A percentile compares a stretch with the other conserved stretches of the same genome.
Evolutionary conservation across 1,140 invertebrate genomes (phyloP).

Genomic region (Drosophila triauraria): DNA sequence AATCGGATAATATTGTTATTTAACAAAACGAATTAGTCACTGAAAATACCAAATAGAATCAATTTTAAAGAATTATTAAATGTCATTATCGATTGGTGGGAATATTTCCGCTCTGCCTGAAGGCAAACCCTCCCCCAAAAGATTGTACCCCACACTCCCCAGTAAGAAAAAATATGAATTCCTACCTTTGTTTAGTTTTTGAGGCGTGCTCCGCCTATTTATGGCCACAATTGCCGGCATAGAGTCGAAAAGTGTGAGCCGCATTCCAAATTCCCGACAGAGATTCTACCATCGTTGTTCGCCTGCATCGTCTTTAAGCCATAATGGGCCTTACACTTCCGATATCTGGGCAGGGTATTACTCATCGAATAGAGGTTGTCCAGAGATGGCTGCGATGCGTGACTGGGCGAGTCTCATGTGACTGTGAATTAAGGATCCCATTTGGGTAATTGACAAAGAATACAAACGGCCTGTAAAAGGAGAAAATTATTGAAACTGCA

Average conservation of each 20-base stretch:
- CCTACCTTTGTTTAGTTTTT: conserved; percentile 46
- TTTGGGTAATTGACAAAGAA: conserved; percentile 18
- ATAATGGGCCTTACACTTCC: conserved; percentile 41
- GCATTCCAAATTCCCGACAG: conserved; percentile 43
- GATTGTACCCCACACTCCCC: conserved; percentile 7
- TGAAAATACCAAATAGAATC: background rate
- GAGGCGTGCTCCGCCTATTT: conserved; percentile 54
- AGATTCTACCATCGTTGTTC: conserved; percentile 21
- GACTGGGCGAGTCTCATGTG: conserved; percentile 20
- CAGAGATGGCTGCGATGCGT: conserved; percentile 4
- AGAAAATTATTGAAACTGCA: background rate
- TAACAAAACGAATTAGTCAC: background rate
- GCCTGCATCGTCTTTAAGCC: conserved; percentile 30
- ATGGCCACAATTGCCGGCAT: conserved; percentile 38
- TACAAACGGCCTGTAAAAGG: conserved; percentile 3
- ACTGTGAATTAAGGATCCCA: conserved; percentile 4
- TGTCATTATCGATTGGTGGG: conserved; percentile 80
- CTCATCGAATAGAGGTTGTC: conserved; percentile 9
- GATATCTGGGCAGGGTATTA: conserved; percentile 36
- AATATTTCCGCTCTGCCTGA: conserved; percentile 51
- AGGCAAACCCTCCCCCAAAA: background rate
- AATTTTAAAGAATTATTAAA: conserved; percentile 67
- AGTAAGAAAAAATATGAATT: conserved; percentile 10
- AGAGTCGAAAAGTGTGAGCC: conserved; percentile 34
- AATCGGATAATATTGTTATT: background rate